These are phyloP conservation scores for Pyrocephalus nanus DNA, from an alignment of 2,797 vertebrate species.

Conservation along the genomic window DNA sequence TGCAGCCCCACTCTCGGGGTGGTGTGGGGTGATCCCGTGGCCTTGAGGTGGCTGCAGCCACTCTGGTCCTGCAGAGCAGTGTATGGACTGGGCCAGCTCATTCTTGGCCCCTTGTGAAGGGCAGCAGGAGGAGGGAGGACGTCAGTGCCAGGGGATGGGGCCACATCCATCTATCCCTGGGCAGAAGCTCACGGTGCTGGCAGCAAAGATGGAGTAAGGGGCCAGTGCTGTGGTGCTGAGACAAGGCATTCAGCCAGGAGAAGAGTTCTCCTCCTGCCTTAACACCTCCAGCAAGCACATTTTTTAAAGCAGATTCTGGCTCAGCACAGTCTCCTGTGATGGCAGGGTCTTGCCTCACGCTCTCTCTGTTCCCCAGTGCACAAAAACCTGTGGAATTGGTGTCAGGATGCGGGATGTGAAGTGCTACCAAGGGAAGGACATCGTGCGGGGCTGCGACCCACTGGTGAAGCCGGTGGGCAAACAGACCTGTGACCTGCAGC, in stretches of 20 bases:
- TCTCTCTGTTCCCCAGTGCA: conserved; percentile 80
- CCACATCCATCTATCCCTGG: accelerated
- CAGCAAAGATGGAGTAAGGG: neutral
- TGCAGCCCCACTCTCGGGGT: accelerated
- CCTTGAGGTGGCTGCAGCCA: neutral
- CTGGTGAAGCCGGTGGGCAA: conserved; percentile 92
- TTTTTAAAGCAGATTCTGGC: neutral
- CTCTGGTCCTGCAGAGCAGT: neutral
- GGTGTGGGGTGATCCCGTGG: neutral
- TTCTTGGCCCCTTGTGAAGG: neutral
- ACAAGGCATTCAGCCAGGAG: neutral
- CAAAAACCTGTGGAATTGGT: conserved; percentile 92
- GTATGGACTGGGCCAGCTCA: accelerated
- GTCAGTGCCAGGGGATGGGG: neutral
- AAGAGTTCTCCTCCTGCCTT: neutral
- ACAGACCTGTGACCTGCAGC: conserved; percentile 92
- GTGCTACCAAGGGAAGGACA: conserved; percentile 94
- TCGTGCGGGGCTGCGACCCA: conserved; percentile 92
- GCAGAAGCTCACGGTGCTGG: neutral
- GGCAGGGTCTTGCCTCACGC: neutral
- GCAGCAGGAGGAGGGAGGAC: neutral
- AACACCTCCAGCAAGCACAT: accelerated
- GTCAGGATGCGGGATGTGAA: conserved; percentile 95
- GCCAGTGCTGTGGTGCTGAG: neutral
- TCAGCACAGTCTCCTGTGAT: accelerated